Evolutionary conservation across 2,797 vertebrate species (phyloP).

Genomic region (Tarsius wallacei): DNA sequence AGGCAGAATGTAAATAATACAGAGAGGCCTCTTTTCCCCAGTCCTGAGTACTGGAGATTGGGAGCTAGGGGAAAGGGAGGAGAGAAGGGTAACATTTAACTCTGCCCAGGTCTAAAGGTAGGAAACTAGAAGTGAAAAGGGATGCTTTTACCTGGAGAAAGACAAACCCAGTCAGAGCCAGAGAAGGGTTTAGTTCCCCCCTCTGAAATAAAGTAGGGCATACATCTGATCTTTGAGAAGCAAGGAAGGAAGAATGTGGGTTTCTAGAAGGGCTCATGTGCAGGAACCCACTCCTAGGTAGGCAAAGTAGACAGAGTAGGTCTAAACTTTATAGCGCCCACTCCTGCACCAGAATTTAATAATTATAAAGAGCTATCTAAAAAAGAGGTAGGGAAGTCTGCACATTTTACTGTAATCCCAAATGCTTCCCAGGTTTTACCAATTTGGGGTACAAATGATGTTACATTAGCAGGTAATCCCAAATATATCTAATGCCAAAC

Average conservation of each 20-base stretch:
- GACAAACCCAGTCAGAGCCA: not conserved
- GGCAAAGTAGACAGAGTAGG: not conserved
- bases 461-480: slow-evolving; percentile 42
- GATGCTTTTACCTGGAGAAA: not conserved
- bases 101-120: not conserved
- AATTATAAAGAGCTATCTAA: not conserved
- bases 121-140: not conserved
- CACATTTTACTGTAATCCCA: not conserved
- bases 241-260: not conserved
- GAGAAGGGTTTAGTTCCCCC: not conserved
- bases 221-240: not conserved
- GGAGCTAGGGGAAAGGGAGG: not conserved
- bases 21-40: not conserved
- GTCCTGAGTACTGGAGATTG: not conserved
- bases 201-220: not conserved
- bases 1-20: not conserved
- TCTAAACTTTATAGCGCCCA: not conserved
- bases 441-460: not conserved
- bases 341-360: not conserved
- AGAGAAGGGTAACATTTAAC: not conserved
- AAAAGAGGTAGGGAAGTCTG: not conserved
- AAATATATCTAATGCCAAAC: slow-evolving; percentile 19
- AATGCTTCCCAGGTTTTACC: slow-evolving; percentile 8
- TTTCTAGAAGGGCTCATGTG: not conserved
- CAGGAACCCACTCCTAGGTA: not conserved